phyloP scores from a whole-genome alignment of 2,797 vertebrate species.

The Salarias fasciatus region DNA sequence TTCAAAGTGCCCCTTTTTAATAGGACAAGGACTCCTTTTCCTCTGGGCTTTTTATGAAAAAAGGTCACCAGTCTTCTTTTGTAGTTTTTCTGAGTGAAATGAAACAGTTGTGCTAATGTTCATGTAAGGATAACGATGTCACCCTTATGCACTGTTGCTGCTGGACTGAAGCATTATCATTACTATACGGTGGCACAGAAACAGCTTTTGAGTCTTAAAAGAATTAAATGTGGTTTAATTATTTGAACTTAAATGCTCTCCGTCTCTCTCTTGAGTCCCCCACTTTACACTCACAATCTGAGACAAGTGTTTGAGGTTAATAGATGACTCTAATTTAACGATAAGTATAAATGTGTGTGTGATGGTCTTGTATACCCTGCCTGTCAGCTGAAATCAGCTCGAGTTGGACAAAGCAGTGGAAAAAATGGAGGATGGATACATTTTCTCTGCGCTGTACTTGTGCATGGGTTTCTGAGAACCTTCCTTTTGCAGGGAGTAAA shows the following conservation, averaged over 20 bases:
- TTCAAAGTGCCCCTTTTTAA: constrained; percentile 85
- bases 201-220: constrained; percentile 10
- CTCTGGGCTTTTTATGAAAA: constrained; percentile 83
- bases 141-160: constrained; percentile 35
- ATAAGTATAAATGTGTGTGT: too few relatives aligned
- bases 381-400: too few relatives aligned
- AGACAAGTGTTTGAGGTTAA: too few relatives aligned
- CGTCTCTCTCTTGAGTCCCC: too few relatives aligned
- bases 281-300: too few relatives aligned
- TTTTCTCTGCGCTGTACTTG: too few relatives aligned
- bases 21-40: constrained; percentile 87
- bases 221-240: constrained; percentile 32
- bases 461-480: too few relatives aligned
- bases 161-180: neutral
- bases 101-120: constrained; percentile 68
- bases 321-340: too few relatives aligned
- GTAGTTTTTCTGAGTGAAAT: constrained; percentile 67
- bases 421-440: too few relatives aligned
- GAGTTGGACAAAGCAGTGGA: too few relatives aligned
- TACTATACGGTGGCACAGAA: constrained; percentile 4
- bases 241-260: constrained; percentile 7
- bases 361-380: too few relatives aligned
- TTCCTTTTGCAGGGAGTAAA: too few relatives aligned
- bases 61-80: constrained; percentile 76
- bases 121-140: constrained; percentile 36